phyloP scores from a whole-genome alignment of 2,797 vertebrate species.

The Helostoma temminkii region DNA sequence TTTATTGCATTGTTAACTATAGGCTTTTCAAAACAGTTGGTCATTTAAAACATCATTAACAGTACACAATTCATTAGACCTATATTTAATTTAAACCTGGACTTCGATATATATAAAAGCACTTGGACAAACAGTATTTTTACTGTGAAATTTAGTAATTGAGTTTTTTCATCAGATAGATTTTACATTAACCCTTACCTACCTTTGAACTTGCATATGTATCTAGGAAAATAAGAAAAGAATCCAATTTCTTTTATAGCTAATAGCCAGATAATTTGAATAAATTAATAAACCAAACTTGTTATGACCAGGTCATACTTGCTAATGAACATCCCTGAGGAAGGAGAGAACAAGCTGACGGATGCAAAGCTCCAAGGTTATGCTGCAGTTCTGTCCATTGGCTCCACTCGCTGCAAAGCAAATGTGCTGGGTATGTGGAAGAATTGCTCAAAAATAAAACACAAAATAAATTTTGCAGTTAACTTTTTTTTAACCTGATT shows the following conservation, averaged over 20 bases:
- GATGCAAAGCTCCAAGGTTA: conserved; percentile 93
- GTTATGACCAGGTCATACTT: conserved; percentile 89
- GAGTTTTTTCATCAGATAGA: no score
- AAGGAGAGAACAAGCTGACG: conserved; percentile 89
- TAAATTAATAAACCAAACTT: conserved; percentile 13
- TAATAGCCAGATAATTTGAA: neutral
- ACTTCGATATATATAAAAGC: no score
- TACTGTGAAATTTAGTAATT: no score
- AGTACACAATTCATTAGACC: no score
- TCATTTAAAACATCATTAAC: no score
- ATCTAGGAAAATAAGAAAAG: neutral
- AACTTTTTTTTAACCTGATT: conserved; percentile 32
- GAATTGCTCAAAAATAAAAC: neutral
- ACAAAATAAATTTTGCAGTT: no score
- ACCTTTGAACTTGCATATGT: no score
- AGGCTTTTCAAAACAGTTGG: no score
- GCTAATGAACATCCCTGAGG: conserved; percentile 93
- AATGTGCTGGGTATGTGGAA: conserved; percentile 89
- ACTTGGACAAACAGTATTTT: neutral
- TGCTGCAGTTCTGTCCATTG: conserved; percentile 93
- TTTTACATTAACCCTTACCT: no score
- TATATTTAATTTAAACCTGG: no score
- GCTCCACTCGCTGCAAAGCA: conserved; percentile 95
- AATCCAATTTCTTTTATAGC: neutral
- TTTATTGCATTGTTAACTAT: neutral